Base-by-base conservation (phyloP, 2,888 invertebrate species). In the Eupithecia insigniata region DNA sequence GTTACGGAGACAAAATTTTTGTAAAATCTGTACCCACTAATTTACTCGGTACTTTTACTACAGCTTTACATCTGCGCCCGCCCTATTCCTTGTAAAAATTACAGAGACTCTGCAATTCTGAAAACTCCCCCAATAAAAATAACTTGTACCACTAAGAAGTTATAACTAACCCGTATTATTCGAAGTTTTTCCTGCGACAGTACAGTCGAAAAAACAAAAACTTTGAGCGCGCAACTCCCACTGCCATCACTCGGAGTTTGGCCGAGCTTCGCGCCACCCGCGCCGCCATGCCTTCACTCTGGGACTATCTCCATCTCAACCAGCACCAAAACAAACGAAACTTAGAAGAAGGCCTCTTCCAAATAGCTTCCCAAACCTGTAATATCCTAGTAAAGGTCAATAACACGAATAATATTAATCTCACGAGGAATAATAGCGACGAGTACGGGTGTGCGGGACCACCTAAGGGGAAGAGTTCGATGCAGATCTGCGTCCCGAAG, bases 361-460 rank as follows among this genome's bases (percentile, higher is more conserved):
- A 97, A 93, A 97, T 97, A 79, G 97, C 96, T 6, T 96, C 96
- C 18, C 97, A 97, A 87, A 97, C 97, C 71, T 97, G 97, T 84
- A 96, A 96, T 86, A 96, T 97, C 78, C 91, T 97, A 75, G 96
- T 97, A 71, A 96, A 97, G 95, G 96, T 96, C 78, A 96, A 96
- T 87, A 96, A 96, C 82, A 96, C 96, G 66, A 96, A 96, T 88
- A 96, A 96, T 86, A 96, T 96, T 75, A 96, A 96, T 82, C 85
- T 94, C 82, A 96, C 96, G 81, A 96, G 96, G 66, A 95, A 95
- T 83, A 95, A 96, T 76, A 80, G 96, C 86, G 95, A 96, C 81
- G 95, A 95, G 84, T 95, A 95, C 83, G 95, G 94, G 30, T 92
- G 92, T 78, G 93, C 93, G 30, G 92, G 92, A 6, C 91, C 93